A percentile compares a stretch with the other conserved stretches of the same genome.
Conservation (phyloP, 2,888 invertebrate species). For the Noctuana brunneofusca region DNA sequence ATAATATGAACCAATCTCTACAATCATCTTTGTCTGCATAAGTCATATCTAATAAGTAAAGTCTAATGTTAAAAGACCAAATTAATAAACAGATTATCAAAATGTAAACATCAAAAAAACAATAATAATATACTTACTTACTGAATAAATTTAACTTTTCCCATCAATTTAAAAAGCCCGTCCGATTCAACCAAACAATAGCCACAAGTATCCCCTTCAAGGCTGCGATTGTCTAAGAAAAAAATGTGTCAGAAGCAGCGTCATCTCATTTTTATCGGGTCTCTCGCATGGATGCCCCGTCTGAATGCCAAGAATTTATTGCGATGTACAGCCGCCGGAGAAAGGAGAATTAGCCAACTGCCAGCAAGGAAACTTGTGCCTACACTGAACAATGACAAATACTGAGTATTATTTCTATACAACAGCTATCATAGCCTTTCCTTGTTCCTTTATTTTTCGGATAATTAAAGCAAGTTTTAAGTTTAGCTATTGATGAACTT, state of each 20-base stretch:
- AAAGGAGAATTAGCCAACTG: slow-evolving; percentile 70
- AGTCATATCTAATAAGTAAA: too few relatives aligned
- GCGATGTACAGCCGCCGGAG: slow-evolving; percentile 69
- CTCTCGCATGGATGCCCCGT: slow-evolving; percentile 69
- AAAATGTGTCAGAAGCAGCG: slow-evolving; percentile 67
- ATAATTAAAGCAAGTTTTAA: too few relatives aligned
- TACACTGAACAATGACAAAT: background rate
- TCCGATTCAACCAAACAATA: slow-evolving; percentile 5
- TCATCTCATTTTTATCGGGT: slow-evolving; percentile 77
- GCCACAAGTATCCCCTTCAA: slow-evolving; percentile 27
- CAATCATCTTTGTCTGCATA: too few relatives aligned
- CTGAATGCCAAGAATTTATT: slow-evolving; percentile 78
- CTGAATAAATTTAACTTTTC: background rate
- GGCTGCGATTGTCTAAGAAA: slow-evolving; percentile 62
- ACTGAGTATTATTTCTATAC: background rate
- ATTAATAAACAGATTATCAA: too few relatives aligned
- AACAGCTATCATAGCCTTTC: too few relatives aligned
- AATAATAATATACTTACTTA: background rate
- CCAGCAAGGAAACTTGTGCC: slow-evolving; percentile 46
- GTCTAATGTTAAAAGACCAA: too few relatives aligned
- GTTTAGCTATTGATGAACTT: too few relatives aligned
- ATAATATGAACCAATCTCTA: too few relatives aligned
- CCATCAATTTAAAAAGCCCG: slow-evolving; percentile 1
- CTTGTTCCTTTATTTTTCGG: too few relatives aligned
- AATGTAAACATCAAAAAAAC: too few relatives aligned